These are phyloP conservation scores for Scatophagus argus DNA, from an alignment of 2,113 vertebrate genomes.

Conservation along the genomic window DNA sequence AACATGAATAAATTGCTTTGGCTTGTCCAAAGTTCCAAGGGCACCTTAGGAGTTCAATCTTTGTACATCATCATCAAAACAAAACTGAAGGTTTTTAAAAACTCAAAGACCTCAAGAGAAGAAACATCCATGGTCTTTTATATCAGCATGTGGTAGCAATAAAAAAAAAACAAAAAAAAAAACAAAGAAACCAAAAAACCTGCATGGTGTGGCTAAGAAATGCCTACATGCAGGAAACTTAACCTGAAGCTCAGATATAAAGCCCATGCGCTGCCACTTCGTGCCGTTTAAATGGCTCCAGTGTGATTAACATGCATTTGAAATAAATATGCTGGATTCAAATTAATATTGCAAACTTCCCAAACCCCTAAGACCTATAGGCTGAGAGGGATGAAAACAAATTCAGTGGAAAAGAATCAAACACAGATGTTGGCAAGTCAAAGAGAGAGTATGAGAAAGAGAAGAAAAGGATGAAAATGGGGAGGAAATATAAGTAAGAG, in stretches of 20 bases:
- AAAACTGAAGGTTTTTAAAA: too few relatives aligned
- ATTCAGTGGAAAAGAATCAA: constrained; percentile 70
- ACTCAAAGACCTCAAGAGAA: neutral
- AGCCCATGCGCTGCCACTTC: constrained; percentile 2
- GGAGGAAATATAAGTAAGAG: too few relatives aligned
- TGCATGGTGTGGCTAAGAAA: neutral
- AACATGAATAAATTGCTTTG: neutral
- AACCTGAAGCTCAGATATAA: constrained; percentile 7
- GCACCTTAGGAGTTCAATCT: neutral
- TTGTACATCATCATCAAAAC: neutral
- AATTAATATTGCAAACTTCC: constrained; percentile 60
- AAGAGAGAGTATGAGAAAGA: constrained; percentile 30
- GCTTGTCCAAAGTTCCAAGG: constrained; percentile 15
- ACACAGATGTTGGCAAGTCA: constrained; percentile 51
- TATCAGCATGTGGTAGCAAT: neutral
- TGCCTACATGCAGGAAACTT: constrained; percentile 3
- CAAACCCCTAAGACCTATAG: constrained; percentile 40
- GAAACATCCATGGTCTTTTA: neutral
- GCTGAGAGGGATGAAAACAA: constrained; percentile 53
- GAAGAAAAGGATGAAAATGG: neutral
- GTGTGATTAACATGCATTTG: constrained; percentile 42
- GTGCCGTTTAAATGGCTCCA: constrained; percentile 19
- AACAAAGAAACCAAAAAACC: neutral
- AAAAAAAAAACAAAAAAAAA: neutral
- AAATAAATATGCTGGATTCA: constrained; percentile 47